Evolutionary conservation across 2,888 invertebrate species (phyloP), one percentile per base, ranked within the genome.

Genomic region (Nymphalis urticae): DNA sequence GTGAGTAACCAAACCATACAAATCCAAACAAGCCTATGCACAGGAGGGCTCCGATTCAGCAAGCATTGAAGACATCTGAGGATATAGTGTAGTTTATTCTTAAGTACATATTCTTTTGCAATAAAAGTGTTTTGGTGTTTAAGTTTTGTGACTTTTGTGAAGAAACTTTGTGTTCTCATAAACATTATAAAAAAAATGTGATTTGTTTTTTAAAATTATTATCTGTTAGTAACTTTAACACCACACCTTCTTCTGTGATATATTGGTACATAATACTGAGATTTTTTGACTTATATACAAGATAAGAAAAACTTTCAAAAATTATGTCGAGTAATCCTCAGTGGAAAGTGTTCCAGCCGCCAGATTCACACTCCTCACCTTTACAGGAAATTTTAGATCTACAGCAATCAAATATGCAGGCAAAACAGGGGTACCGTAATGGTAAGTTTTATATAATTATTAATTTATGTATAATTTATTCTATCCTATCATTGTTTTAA

Each of bases 311-410:
- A 77, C 74, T 79, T 79, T 78, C 75, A 79, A 84, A 86, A 84
- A 85, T 88, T 87, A 96, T 96, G 96, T 96, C 96, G 92, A 95
- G 94, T 92, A 96, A 96, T 95, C 95, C 96, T 95, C 96, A 96
- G 96, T 96, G 96, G 96, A 96, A 96, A 94, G 95, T 95, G 92
- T 96, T 97, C 96, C 97, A 97, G 95, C 96, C 97, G 96, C 96
- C 96, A 93, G 94, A 95, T 94, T 95, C 95, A 94, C 95, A 95
- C 93, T 95, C 96, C 87, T 96, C 97, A 90, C 95, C 96, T 85
- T 95, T 96, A 93, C 95, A 96, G 87, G 96, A 97, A 87, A 96
- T 95, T 90, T 95, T 97, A 93, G 95, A 96, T 84, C 94, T 96
- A 93, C 94, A 95, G 85, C 94, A 94, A 82, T 87, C 94, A 76